Conservation (phyloP, 2,113 vertebrate species). For the Neodontobutis hainanensis region DNA sequence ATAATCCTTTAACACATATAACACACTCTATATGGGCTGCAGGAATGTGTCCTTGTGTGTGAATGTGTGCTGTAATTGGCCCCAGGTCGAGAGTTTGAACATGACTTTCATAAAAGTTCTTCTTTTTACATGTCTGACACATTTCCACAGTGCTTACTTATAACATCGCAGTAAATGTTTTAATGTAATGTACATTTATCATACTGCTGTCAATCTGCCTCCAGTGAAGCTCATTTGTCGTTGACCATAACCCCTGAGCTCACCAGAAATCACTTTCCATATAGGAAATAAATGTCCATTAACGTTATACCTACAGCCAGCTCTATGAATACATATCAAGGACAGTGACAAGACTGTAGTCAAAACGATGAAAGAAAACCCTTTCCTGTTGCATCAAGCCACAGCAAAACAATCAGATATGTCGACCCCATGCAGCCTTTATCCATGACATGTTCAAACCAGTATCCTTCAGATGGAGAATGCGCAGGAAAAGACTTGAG, state of each 20-base stretch:
- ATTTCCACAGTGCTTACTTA: too few species aligned
- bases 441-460: conserved; percentile 50
- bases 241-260: conserved; percentile 54
- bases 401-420: conserved; percentile 30
- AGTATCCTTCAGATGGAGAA: conserved; percentile 2
- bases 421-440: neutral
- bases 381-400: conserved; percentile 11
- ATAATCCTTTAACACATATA: neutral
- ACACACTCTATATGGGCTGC: neutral
- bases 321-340: too few species aligned
- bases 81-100: conserved; percentile 3
- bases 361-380: neutral
- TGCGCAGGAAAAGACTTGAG: neutral
- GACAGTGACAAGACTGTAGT: neutral
- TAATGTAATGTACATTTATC: neutral
- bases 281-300: conserved; percentile 4
- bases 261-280: conserved; percentile 2
- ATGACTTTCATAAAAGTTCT: neutral
- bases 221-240: conserved; percentile 35
- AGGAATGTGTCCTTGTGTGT: neutral
- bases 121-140: too few species aligned
- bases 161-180: neutral
- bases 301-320: neutral
- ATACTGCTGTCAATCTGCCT: conserved; percentile 10
- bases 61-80: neutral